phyloP scores from a whole-genome alignment of 2,888 invertebrate genomes.

The Nomada fucata region DNA sequence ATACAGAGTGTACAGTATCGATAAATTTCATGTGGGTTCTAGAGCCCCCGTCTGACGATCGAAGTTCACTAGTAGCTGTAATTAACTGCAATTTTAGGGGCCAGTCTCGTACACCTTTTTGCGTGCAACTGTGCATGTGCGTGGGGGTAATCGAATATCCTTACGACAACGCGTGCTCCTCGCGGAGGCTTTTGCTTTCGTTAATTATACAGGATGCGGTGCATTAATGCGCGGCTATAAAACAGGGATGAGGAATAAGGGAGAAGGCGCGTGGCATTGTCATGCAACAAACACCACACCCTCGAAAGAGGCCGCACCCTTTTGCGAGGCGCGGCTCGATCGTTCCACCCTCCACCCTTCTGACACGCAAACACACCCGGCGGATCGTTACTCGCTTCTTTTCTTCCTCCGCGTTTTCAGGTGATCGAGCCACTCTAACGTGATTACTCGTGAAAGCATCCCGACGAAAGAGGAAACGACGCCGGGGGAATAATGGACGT shows the following conservation, averaged over 20 bases:
- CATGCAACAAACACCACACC: constrained; percentile 72
- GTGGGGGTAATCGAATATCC: background rate
- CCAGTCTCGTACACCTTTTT: too few species aligned
- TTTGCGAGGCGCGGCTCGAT: constrained; percentile 64
- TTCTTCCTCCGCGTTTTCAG: constrained; percentile 52
- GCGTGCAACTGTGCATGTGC: too few species aligned
- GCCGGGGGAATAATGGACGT: constrained; percentile 33
- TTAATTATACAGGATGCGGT: constrained; percentile 33
- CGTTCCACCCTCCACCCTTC: constrained; percentile 73
- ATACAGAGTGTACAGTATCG: background rate
- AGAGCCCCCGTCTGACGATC: background rate
- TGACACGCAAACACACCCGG: constrained; percentile 65
- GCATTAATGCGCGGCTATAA: constrained; percentile 27
- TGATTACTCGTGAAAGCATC: constrained; percentile 61
- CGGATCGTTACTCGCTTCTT: constrained; percentile 46
- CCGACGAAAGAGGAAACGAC: constrained; percentile 43
- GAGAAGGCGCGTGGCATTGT: constrained; percentile 59
- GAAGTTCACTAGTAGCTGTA: background rate
- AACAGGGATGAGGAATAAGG: constrained; percentile 62
- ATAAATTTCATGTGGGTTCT: background rate
- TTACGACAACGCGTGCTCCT: background rate
- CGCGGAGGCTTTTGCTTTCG: background rate
- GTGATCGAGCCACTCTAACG: constrained; percentile 64
- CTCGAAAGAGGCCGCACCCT: constrained; percentile 73
- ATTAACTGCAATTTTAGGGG: background rate